Percentiles rank a stretch among this genome's conserved stretches.
Conservation (phyloP, 2,113 vertebrate genomes). For the Drymodes brunneopygia region DNA sequence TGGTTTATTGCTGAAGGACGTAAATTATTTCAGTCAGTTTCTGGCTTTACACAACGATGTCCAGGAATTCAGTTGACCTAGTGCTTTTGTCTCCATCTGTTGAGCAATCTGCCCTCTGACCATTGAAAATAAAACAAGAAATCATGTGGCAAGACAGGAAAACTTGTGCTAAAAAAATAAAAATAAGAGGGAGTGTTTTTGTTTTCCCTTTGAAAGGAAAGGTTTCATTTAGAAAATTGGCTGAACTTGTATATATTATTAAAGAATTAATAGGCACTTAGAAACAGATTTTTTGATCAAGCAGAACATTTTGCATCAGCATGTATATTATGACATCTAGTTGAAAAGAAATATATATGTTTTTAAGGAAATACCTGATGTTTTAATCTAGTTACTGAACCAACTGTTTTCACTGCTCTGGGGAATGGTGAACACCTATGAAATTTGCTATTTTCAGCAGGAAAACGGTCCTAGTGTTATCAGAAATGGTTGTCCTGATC, state of each 20-base stretch:
- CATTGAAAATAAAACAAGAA: not conserved
- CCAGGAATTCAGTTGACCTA: not conserved
- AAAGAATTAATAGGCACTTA: not conserved
- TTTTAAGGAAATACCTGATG: not conserved
- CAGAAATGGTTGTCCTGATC: not conserved
- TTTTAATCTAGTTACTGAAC: not conserved
- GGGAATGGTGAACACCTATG: not conserved
- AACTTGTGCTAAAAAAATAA: not conserved
- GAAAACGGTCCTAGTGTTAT: not conserved
- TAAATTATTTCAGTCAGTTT: not conserved
- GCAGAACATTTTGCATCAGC: not conserved
- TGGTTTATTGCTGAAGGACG: not conserved
- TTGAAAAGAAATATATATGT: not conserved
- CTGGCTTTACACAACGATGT: not conserved
- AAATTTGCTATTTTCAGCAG: not conserved
- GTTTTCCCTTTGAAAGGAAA: not conserved
- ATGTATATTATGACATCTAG: not conserved
- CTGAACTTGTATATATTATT: not conserved
- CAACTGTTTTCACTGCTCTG: not conserved
- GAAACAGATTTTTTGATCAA: not conserved
- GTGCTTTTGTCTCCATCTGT: not conserved
- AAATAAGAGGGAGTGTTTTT: not conserved
- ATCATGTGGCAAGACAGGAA: not conserved
- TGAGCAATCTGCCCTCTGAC: not conserved
- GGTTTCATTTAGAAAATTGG: not conserved